These are phyloP conservation scores for Equus quagga DNA, from an alignment of 2,113 vertebrate genomes.

Conservation along the genomic window DNA sequence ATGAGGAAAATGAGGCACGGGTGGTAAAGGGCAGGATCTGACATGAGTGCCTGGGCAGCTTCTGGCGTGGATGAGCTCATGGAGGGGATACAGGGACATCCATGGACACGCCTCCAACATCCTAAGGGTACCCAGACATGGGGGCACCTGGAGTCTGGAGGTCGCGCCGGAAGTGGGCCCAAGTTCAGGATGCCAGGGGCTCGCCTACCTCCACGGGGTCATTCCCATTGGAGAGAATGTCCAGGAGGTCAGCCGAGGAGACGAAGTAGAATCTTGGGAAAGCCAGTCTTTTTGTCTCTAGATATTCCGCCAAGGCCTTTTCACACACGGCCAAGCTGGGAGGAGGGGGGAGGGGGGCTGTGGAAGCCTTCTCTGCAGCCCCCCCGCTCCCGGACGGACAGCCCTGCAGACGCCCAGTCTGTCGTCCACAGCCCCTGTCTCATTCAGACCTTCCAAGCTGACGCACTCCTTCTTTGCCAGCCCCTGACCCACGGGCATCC, in stretches of 20 bases:
- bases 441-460: fast-evolving
- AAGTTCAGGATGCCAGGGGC: fast-evolving
- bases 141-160: fast-evolving
- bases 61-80: fast-evolving
- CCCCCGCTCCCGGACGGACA: fast-evolving
- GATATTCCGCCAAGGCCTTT: constrained; percentile 88
- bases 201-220: constrained; percentile 85
- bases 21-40: fast-evolving
- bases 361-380: fast-evolving
- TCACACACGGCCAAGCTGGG: constrained; percentile 85
- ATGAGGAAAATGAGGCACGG: background rate
- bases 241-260: constrained; percentile 88
- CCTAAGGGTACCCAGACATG: background rate
- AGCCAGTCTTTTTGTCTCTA: constrained; percentile 88
- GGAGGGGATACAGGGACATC: background rate
- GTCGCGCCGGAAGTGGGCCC: fast-evolving
- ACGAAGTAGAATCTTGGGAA: constrained; percentile 90
- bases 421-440: background rate
- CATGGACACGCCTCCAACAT: fast-evolving
- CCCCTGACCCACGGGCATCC: fast-evolving
- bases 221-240: constrained; percentile 88
- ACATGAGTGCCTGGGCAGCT: fast-evolving
- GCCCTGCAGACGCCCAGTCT: fast-evolving
- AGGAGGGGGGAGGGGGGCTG: fast-evolving
- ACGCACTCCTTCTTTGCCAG: fast-evolving